Conservation (phyloP, 1,140 invertebrate genomes). For the Chymomyza costata region DNA sequence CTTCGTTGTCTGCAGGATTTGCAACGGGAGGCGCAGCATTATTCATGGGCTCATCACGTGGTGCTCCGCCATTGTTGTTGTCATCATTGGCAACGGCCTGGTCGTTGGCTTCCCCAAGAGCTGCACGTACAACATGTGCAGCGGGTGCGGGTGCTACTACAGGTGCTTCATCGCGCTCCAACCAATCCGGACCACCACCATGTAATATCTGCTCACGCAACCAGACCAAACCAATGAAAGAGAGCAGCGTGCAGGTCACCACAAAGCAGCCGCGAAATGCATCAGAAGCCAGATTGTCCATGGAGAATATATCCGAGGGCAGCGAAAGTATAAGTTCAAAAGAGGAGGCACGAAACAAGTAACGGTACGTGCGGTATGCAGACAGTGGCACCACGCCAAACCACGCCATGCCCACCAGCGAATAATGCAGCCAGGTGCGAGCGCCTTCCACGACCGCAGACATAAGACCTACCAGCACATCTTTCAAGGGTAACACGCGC, state of each 20-base stretch:
- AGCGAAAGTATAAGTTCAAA: slow-evolving; percentile 89
- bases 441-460: slow-evolving; percentile 93
- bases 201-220: slow-evolving; percentile 98
- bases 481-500: slow-evolving; percentile 88
- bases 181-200: slow-evolving; percentile 96
- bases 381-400: slow-evolving; percentile 97
- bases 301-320: slow-evolving; percentile 93
- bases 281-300: slow-evolving; percentile 94
- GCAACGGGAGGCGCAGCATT: slow-evolving; percentile 49
- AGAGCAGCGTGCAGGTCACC: slow-evolving; percentile 96
- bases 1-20: slow-evolving; percentile 44
- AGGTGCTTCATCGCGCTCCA: slow-evolving; percentile 82
- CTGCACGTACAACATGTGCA: slow-evolving; percentile 59
- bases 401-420: slow-evolving; percentile 96
- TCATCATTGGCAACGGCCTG: slow-evolving; percentile 45
- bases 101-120: slow-evolving; percentile 63
- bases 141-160: slow-evolving; percentile 52
- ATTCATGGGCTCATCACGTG: slow-evolving; percentile 46
- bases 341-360: slow-evolving; percentile 92
- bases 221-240: slow-evolving; percentile 98
- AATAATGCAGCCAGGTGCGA: slow-evolving; percentile 97
- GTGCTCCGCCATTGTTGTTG: slow-evolving; percentile 53
- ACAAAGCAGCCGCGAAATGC: slow-evolving; percentile 98
- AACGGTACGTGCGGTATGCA: slow-evolving; percentile 96
- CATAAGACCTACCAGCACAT: slow-evolving; percentile 89